Conservation (phyloP, 2,888 invertebrate species). For the Parnassius orleans region DNA sequence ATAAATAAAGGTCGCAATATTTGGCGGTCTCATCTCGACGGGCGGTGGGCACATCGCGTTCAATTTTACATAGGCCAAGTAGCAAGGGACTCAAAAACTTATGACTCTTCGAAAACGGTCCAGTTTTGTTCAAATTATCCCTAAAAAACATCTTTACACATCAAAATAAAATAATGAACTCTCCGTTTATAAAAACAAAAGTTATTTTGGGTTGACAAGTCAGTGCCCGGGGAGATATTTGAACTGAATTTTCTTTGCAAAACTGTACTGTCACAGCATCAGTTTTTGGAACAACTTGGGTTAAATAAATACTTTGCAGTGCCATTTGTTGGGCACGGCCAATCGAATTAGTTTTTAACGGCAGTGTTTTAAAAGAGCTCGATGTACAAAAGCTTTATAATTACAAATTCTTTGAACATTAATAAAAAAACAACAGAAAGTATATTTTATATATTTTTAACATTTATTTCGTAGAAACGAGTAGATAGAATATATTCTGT, state of each 20-base stretch:
- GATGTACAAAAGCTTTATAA: constrained; percentile 3
- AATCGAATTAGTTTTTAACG: constrained; percentile 45
- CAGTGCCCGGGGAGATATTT: constrained; percentile 43
- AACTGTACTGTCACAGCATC: constrained; percentile 62
- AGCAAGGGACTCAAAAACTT: constrained; percentile 41
- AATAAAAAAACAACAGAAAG: neutral
- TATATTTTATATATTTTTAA: neutral
- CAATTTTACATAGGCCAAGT: constrained; percentile 49
- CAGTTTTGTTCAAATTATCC: constrained; percentile 29
- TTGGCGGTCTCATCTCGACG: constrained; percentile 70
- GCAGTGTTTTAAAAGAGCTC: constrained; percentile 15
- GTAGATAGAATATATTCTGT: no score
- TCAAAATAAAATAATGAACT: constrained; percentile 57
- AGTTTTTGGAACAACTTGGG: constrained; percentile 67
- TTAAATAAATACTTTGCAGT: constrained; percentile 65
- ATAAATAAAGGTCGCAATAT: constrained; percentile 79
- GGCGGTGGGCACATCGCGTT: constrained; percentile 52
- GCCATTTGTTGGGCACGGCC: constrained; percentile 57
- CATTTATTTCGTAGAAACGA: no score
- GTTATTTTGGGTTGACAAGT: constrained; percentile 49
- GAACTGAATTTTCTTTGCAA: constrained; percentile 62
- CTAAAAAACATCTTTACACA: constrained; percentile 43
- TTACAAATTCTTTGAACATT: constrained; percentile 17
- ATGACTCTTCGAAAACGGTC: constrained; percentile 28
- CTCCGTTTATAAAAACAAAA: constrained; percentile 44